These are phyloP conservation scores for Pycnomerus fuliginosus DNA, from an alignment of 2,888 invertebrate genomes.

Conservation along the genomic window DNA sequence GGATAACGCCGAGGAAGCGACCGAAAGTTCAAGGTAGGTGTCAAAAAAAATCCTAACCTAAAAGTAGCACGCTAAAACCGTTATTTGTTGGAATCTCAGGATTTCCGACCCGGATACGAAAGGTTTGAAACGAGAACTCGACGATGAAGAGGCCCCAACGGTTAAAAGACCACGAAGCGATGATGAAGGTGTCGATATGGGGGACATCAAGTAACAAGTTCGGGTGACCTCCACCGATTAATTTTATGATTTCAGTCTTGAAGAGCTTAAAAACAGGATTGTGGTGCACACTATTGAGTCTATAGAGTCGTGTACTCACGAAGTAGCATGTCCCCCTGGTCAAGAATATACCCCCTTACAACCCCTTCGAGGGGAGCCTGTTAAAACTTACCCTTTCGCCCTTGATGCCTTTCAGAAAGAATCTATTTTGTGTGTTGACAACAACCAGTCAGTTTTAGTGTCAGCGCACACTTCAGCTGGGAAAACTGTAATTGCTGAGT, in stretches of 20 bases:
- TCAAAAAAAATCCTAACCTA: too few species aligned
- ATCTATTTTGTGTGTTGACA: slow-evolving; percentile 94
- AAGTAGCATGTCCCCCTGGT: slow-evolving; percentile 91
- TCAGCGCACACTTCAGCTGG: slow-evolving; percentile 99
- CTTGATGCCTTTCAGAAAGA: slow-evolving; percentile 98
- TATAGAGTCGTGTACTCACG: slow-evolving; percentile 91
- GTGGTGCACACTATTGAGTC: slow-evolving; percentile 87
- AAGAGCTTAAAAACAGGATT: slow-evolving; percentile 77
- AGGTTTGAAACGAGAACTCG: slow-evolving; percentile 42
- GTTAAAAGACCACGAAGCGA: slow-evolving; percentile 43
- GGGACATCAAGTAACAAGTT: slow-evolving; percentile 48
- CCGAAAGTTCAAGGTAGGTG: too few species aligned
- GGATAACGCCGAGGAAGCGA: slow-evolving; percentile 24
- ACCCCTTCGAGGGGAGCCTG: slow-evolving; percentile 66
- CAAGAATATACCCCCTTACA: slow-evolving; percentile 70
- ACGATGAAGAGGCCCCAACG: slow-evolving; percentile 30
- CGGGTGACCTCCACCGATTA: not conserved
- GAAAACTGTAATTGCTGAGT: slow-evolving; percentile 99
- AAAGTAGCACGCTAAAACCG: slow-evolving; percentile 29
- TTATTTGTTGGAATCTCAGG: slow-evolving; percentile 19
- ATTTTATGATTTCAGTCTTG: slow-evolving; percentile 58
- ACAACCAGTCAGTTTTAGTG: slow-evolving; percentile 96
- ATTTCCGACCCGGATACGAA: slow-evolving; percentile 32
- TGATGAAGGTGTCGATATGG: slow-evolving; percentile 42
- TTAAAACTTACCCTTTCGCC: slow-evolving; percentile 90